These are phyloP conservation scores for Apolygus lucorum DNA, from an alignment of 1,140 invertebrate genomes.

Conservation along the genomic window DNA sequence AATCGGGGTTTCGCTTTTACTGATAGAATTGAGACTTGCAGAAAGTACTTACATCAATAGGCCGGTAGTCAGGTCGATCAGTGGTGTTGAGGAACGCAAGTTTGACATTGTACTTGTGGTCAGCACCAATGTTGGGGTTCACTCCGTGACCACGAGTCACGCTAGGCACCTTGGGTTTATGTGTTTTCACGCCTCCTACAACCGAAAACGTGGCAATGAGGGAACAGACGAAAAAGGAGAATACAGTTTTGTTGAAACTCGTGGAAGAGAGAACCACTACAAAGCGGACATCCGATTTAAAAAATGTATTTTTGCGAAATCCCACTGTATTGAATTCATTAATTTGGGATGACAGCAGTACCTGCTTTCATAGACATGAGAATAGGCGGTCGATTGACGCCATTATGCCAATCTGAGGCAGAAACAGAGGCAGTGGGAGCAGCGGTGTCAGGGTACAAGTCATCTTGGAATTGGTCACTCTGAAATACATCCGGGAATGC, in stretches of 20 bases:
- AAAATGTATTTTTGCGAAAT: too few species aligned
- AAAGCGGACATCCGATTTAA: too few species aligned
- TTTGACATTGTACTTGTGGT: conserved; percentile 72
- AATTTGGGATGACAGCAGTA: too few species aligned
- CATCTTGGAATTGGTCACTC: conserved; percentile 73
- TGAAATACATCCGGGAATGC: too few species aligned
- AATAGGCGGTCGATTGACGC: conserved; percentile 69
- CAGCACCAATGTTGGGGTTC: conserved; percentile 41
- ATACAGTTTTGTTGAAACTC: too few species aligned
- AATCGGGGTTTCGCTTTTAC: too few species aligned
- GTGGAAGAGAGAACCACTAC: too few species aligned
- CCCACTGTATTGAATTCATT: too few species aligned
- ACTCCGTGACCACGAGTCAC: conserved; percentile 34
- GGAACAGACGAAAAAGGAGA: too few species aligned
- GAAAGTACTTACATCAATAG: conserved; percentile 47
- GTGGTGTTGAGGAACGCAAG: conserved; percentile 73
- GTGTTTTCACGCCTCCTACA: conserved; percentile 55
- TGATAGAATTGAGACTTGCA: too few species aligned
- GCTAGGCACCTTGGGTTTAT: conserved; percentile 58
- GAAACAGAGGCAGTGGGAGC: conserved; percentile 70
- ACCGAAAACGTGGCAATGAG: too few species aligned
- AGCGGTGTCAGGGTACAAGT: conserved; percentile 86
- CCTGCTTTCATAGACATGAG: conserved; percentile 76
- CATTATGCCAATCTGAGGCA: conserved; percentile 81
- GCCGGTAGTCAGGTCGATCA: conserved; percentile 74